These are phyloP conservation scores for Elysia chlorotica DNA, from an alignment of 1,140 invertebrate genomes.

Conservation along the genomic window DNA sequence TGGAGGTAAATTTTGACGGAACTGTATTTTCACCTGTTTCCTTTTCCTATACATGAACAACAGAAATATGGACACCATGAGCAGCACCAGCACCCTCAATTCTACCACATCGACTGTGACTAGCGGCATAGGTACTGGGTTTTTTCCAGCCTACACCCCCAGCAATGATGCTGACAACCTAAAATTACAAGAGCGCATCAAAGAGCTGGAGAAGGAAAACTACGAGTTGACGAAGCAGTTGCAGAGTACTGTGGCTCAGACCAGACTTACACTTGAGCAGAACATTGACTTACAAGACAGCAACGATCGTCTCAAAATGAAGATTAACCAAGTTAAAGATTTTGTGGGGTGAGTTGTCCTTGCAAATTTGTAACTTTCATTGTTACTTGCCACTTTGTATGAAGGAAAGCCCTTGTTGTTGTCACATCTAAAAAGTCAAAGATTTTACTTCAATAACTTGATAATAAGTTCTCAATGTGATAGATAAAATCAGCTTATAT, in stretches of 20 bases:
- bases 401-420: too few relatives aligned
- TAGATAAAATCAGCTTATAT: too few relatives aligned
- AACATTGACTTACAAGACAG: slow-evolving; percentile 48
- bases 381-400: too few relatives aligned
- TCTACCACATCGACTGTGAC: slow-evolving; percentile 1
- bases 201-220: slow-evolving; percentile 49
- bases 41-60: too few relatives aligned
- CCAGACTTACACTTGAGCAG: slow-evolving; percentile 48
- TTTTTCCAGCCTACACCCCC: too few relatives aligned
- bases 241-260: slow-evolving; percentile 46
- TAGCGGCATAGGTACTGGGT: too few relatives aligned
- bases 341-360: slow-evolving; percentile 22
- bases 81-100: neutral
- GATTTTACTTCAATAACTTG: too few relatives aligned
- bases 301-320: slow-evolving; percentile 48
- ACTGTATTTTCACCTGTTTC: neutral
- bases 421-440: too few relatives aligned
- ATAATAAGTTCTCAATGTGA: too few relatives aligned
- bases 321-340: slow-evolving; percentile 22
- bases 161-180: slow-evolving; percentile 29
- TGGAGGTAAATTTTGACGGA: too few relatives aligned
- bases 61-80: neutral
- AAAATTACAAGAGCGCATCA: slow-evolving; percentile 36
- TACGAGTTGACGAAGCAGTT: slow-evolving; percentile 48
- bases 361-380: too few relatives aligned